These are phyloP conservation scores for Procavia capensis DNA, from an alignment of 2,113 vertebrate genomes.

Conservation along the genomic window DNA sequence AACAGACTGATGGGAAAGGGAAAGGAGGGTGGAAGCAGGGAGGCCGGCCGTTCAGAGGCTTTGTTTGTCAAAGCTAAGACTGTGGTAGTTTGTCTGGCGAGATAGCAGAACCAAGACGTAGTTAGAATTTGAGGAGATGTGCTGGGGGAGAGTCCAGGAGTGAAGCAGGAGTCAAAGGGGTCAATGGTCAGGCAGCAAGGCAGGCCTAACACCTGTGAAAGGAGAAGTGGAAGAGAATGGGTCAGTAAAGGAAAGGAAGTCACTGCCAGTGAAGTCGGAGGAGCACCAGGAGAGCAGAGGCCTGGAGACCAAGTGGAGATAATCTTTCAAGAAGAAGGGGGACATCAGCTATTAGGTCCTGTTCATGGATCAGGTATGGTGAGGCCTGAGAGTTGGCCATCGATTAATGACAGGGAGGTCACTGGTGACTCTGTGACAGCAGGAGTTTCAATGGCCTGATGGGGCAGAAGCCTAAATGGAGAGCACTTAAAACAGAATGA, in stretches of 20 bases:
- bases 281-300: background rate
- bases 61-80: background rate
- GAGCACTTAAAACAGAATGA: background rate
- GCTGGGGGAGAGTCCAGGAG: background rate
- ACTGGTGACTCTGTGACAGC: background rate
- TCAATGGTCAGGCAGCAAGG: background rate
- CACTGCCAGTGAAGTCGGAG: background rate
- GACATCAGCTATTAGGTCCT: background rate
- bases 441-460: background rate
- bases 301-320: background rate
- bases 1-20: background rate
- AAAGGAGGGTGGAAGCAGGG: background rate
- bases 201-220: background rate
- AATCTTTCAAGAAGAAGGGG: background rate
- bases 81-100: background rate
- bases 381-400: background rate
- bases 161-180: background rate
- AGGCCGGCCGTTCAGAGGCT: background rate
- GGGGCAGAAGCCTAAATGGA: background rate
- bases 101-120: background rate
- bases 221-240: background rate
- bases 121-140: background rate
- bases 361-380: background rate
- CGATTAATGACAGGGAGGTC: background rate
- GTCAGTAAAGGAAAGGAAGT: background rate